A percentile compares a stretch with the other conserved stretches of the same genome.
phyloP scores from a whole-genome alignment of 2,113 vertebrate species.

The Larimichthys crocea region DNA sequence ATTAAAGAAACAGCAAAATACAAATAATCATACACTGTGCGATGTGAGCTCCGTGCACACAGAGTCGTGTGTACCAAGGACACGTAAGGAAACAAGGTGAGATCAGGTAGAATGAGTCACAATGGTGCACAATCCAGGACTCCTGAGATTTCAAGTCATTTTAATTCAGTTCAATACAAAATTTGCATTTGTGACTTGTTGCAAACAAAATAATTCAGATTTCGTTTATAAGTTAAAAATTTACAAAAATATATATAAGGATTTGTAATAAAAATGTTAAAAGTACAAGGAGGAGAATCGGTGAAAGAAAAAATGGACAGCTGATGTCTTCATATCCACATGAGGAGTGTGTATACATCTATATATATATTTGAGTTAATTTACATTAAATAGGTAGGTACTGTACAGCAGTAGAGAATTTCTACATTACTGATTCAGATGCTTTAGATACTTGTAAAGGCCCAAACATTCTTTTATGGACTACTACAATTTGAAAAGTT shows the following conservation, averaged over 20 bases:
- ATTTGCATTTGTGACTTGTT: neutral
- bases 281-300: neutral
- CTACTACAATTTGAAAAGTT: neutral
- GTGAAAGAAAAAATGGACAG: neutral
- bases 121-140: too few species aligned
- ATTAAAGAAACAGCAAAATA: neutral
- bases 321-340: neutral
- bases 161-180: neutral
- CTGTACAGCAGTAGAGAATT: neutral
- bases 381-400: neutral
- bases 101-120: neutral
- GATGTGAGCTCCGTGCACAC: too few species aligned
- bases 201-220: neutral
- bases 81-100: neutral
- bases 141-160: slow-evolving; percentile 4
- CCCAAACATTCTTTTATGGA: neutral
- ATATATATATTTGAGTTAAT: neutral
- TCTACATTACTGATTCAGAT: neutral
- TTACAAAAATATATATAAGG: neutral
- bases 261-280: neutral
- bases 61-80: neutral
- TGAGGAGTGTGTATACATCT: too few species aligned
- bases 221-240: neutral
- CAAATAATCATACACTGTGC: neutral
- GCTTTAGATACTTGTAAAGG: neutral